These are phyloP conservation scores for Acanthosoma haemorrhoidale DNA, from an alignment of 2,888 invertebrate species.

Conservation along the genomic window DNA sequence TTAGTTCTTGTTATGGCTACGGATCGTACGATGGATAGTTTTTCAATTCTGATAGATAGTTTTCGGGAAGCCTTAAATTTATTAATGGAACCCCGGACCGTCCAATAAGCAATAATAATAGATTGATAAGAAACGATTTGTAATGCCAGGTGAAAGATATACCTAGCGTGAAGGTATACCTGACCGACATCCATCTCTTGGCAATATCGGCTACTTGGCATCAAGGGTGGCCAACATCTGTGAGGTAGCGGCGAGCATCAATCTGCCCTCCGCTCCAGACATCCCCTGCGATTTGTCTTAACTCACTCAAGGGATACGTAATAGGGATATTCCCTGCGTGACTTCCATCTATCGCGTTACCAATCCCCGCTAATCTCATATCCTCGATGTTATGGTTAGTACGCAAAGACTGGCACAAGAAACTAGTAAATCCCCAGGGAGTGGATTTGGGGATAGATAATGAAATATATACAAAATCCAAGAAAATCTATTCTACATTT, in stretches of 20 bases:
- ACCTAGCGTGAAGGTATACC: not conserved
- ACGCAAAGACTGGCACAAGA: too few species aligned
- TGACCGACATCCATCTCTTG: not conserved
- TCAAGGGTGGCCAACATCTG: not conserved
- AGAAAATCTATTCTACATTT: too few species aligned
- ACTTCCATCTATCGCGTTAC: not conserved
- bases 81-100: too few species aligned
- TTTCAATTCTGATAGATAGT: too few species aligned
- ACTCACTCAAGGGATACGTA: not conserved
- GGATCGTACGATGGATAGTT: too few species aligned
- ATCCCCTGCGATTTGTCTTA: not conserved
- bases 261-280: too few species aligned
- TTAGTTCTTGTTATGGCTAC: too few species aligned
- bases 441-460: too few species aligned
- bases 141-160: not conserved
- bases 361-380: not conserved
- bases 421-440: too few species aligned
- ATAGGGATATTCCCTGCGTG: not conserved
- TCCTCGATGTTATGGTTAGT: too few species aligned
- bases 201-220: not conserved
- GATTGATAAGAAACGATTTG: not conserved
- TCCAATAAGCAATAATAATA: not conserved
- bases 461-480: too few species aligned
- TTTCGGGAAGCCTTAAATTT: too few species aligned
- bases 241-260: not conserved